Evolutionary conservation across 2,888 invertebrate genomes (phyloP).

Genomic region (Parapristionchus giblindavisi): DNA sequence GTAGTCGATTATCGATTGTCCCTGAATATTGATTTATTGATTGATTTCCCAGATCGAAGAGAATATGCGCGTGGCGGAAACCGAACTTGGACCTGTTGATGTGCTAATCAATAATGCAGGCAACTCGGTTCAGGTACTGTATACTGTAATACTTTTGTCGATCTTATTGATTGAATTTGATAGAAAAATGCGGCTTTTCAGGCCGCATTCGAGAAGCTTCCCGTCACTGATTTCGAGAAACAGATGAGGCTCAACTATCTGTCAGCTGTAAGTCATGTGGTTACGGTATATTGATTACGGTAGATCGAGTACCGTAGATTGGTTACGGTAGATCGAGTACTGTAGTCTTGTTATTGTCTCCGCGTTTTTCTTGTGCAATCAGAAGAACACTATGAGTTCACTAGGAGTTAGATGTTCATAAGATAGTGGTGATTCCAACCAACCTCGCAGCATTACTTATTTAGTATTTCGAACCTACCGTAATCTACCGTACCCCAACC

Average conservation of each 20-base stretch:
- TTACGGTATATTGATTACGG: no score
- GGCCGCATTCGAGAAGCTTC: constrained; percentile 62
- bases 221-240: constrained; percentile 68
- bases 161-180: constrained; percentile 66
- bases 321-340: no score
- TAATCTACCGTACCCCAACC: background rate
- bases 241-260: constrained; percentile 88
- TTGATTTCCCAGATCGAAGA: constrained; percentile 49
- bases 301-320: no score
- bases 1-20: background rate
- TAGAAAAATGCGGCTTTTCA: constrained; percentile 32
- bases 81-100: constrained; percentile 81
- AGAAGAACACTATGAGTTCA: no score
- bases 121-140: constrained; percentile 69
- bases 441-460: no score
- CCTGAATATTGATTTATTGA: background rate
- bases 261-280: constrained; percentile 75
- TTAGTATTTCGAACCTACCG: no score
- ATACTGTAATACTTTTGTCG: background rate
- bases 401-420: no score
- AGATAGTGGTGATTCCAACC: no score
- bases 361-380: no score
- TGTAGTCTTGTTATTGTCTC: no score
- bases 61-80: constrained; percentile 77
- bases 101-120: constrained; percentile 95